A percentile compares a stretch with the other conserved stretches of the same genome.
These are phyloP conservation scores for Pasiphila rectangulata DNA, from an alignment of 2,888 invertebrate species.

Conservation along the genomic window DNA sequence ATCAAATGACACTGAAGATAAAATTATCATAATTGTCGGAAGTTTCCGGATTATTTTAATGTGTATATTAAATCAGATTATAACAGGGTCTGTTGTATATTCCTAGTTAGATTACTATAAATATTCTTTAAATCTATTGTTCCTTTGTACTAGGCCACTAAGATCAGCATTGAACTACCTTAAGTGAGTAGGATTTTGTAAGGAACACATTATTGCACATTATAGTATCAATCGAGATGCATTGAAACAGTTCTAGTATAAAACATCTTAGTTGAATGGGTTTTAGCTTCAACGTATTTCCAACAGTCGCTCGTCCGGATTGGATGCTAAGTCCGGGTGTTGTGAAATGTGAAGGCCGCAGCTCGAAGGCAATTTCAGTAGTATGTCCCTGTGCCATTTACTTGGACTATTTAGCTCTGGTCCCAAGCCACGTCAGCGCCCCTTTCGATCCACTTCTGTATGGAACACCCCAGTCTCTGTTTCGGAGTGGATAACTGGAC, in stretches of 20 bases:
- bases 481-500: too few relatives aligned
- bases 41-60: conserved; percentile 39
- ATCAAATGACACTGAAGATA: conserved; percentile 41
- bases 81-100: conserved; percentile 22
- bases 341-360: conserved; percentile 77
- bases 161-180: not conserved
- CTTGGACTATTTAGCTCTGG: conserved; percentile 39
- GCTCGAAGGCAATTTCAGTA: conserved; percentile 66
- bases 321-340: conserved; percentile 79
- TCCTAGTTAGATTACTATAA: conserved; percentile 9
- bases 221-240: too few relatives aligned
- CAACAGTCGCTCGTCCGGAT: conserved; percentile 45
- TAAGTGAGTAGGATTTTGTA: too few relatives aligned
- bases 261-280: conserved; percentile 12
- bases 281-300: conserved; percentile 28
- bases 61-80: conserved; percentile 26
- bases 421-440: conserved; percentile 30
- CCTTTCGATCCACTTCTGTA: conserved; percentile 32
- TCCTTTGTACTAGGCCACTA: not conserved
- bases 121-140: not conserved
- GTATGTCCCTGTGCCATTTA: conserved; percentile 76
- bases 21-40: conserved; percentile 40
- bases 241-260: too few relatives aligned
- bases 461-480: too few relatives aligned
- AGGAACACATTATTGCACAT: too few relatives aligned